Base-by-base conservation (phyloP, 2,888 invertebrate species). In the Cremastinae sp. region DNA sequence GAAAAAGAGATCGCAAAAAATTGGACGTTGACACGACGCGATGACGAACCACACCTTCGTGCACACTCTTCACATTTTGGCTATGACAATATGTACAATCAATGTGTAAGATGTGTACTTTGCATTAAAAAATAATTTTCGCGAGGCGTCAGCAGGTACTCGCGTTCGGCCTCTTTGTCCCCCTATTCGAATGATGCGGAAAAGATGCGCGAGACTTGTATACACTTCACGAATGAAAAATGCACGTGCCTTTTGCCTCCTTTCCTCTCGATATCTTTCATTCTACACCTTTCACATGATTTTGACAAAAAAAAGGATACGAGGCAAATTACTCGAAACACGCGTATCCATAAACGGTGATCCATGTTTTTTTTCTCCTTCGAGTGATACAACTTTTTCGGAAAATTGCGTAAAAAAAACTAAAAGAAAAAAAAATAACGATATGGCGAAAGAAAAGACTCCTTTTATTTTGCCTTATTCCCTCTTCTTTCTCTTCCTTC, bases 111-210 rank as follows among this genome's bases (percentile, higher is more conserved):
- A n/a, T n/a, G n/a, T n/a, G n/a, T n/a, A n/a, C n/a, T n/a, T 4
- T 49, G 5, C 18, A 18, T 18, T 0, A 14, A 58, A 58, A 34
- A 47, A 22, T 10, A 41, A 14, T 41, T 38, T 53, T 51, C 28
- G 53, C 28, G 41, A 18, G 20, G 45, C 70, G 53, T 70, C 61
- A 61, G 70, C 61, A 61, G 70, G 53, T 70, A 61, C 36, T 28
- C 18, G 28, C 16, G 34, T 41, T n/a, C 28, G 28, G 5, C 2
- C 28, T 28, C 28, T 28, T 28, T 28, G 41, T 18, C 36, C 36
- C 36, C 65, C 22, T 49, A 22, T 22, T 36, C 38, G 4, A n/a
- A 54, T 3, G 38, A 45, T n/a, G n/a, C n/a, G 18, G 54, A 36
- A 41, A 38, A 28, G 18, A 49, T 38, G 34, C 14, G 49, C 28